Conservation (phyloP, 2,797 vertebrate species). For the Microtus agrestis region DNA sequence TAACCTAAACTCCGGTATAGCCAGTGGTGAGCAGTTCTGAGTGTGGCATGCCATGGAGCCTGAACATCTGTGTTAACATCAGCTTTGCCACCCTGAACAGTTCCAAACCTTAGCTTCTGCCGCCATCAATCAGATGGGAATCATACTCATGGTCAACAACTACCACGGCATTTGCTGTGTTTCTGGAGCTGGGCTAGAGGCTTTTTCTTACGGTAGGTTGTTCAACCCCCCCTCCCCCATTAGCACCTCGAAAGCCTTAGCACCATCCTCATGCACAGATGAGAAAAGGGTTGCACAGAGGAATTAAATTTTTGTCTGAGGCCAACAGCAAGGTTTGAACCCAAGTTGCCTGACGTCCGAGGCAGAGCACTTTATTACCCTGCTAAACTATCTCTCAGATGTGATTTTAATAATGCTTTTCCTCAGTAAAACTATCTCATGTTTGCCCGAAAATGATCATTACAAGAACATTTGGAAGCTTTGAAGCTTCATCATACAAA, state of each 20-base stretch:
- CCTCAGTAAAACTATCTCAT: background rate
- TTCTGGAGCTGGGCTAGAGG: background rate
- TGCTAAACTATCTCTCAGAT: background rate
- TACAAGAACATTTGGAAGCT: background rate
- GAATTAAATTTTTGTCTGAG: background rate
- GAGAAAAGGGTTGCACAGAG: background rate
- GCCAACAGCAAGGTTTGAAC: background rate
- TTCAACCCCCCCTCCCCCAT: background rate
- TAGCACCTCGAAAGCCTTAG: background rate
- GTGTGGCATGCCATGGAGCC: background rate
- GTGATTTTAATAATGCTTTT: background rate
- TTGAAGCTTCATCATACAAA: background rate
- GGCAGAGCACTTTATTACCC: background rate
- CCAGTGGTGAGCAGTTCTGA: background rate
- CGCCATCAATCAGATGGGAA: background rate
- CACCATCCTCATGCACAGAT: background rate
- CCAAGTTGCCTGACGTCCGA: background rate
- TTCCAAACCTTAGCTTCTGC: background rate
- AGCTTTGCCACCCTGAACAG: background rate
- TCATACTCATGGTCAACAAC: background rate
- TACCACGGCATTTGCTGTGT: accelerated
- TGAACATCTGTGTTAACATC: background rate
- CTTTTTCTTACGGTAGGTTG: background rate
- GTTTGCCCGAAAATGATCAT: background rate
- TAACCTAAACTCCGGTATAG: background rate